Evolutionary conservation across 64 coral and sea anemone genomes (phyloP).

Genomic region (Pachyseris speciosa): DNA sequence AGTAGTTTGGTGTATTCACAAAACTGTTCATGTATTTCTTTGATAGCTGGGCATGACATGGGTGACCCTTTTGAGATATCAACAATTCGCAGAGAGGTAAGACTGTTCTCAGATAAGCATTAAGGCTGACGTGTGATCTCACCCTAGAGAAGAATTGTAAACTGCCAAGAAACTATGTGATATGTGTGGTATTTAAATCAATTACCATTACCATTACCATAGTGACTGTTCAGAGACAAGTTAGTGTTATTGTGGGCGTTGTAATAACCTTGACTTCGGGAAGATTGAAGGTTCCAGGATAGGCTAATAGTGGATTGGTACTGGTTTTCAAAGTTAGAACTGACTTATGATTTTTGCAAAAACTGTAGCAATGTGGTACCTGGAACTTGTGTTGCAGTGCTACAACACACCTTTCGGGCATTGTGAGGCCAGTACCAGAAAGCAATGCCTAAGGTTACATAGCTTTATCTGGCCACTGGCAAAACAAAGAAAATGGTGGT

Average conservation of each 20-base stretch:
- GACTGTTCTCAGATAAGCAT: neutral
- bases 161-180: too few relatives aligned
- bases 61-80: slow-evolving; percentile 71
- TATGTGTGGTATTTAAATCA: too few relatives aligned
- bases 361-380: slow-evolving; percentile 64
- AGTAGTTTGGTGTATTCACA: neutral
- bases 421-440: slow-evolving; percentile 82
- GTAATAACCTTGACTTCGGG: too few relatives aligned
- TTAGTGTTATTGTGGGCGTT: too few relatives aligned
- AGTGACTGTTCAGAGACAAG: too few relatives aligned
- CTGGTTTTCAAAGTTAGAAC: neutral
- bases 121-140: neutral
- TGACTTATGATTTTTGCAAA: slow-evolving; percentile 21
- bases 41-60: slow-evolving; percentile 52
- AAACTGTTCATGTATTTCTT: neutral
- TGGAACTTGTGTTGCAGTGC: slow-evolving; percentile 83
- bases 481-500: too few relatives aligned
- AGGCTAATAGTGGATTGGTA: too few relatives aligned
- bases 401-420: slow-evolving; percentile 55
- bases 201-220: too few relatives aligned
- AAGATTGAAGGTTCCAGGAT: too few relatives aligned
- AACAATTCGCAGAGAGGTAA: slow-evolving; percentile 59
- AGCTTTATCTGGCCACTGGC: too few relatives aligned
- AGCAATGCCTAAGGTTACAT: too few relatives aligned
- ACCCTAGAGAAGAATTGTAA: too few relatives aligned